Conservation (phyloP, 1,140 invertebrate genomes). For the Brachionus manjavacas region DNA sequence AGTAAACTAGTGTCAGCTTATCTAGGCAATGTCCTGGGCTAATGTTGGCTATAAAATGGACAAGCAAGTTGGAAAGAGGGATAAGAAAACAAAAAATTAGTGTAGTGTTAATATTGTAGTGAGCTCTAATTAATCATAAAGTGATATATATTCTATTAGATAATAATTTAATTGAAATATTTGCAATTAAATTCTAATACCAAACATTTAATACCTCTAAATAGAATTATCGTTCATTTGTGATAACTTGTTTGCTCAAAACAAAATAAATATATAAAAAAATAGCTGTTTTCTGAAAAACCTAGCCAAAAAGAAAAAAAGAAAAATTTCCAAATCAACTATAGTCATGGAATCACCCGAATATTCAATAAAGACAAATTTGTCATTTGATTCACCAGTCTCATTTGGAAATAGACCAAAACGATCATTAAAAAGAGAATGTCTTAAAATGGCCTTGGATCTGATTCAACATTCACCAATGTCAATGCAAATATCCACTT, state of each 20-base stretch:
- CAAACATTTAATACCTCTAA: conserved; percentile 21
- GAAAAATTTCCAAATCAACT: not conserved
- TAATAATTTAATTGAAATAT: not conserved
- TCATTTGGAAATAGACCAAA: not conserved
- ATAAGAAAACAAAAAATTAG: not conserved
- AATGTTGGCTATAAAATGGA: not conserved
- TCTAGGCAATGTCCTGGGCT: not conserved
- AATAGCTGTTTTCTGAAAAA: not conserved
- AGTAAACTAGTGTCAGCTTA: not conserved
- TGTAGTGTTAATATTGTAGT: not conserved
- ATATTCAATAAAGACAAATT: not conserved
- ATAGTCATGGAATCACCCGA: not conserved
- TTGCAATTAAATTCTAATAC: not conserved
- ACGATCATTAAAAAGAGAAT: not conserved
- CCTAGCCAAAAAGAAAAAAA: no score
- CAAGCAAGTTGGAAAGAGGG: not conserved
- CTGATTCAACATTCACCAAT: not conserved
- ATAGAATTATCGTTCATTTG: not conserved
- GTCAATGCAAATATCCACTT: not conserved
- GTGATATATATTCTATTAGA: not conserved
- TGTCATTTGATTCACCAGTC: not conserved
- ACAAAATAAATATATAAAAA: not conserved
- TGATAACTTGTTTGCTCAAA: not conserved
- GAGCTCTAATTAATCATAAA: not conserved
- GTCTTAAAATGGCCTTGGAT: not conserved